phyloP scores from a whole-genome alignment of 2,888 invertebrate species.

The Cremastobaeus sp. region DNA sequence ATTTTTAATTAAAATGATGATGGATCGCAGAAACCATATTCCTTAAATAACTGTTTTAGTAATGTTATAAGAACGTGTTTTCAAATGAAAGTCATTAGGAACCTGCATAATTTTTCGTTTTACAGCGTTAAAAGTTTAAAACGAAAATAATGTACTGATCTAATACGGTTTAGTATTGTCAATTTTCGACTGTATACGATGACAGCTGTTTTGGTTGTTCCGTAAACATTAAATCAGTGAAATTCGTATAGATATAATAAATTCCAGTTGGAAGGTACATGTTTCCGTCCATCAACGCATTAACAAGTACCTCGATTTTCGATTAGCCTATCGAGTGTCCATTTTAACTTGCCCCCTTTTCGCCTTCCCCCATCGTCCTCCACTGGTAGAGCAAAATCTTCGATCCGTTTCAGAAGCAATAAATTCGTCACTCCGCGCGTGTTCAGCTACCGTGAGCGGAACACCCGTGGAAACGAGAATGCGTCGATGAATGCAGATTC shows the following conservation, averaged over 20 bases:
- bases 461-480: constrained; percentile 69
- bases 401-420: constrained; percentile 70
- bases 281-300: constrained; percentile 50
- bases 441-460: constrained; percentile 64
- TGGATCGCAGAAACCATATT: constrained; percentile 30
- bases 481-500: constrained; percentile 73
- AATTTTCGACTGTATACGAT: no score
- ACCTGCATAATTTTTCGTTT: no score
- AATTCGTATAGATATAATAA: constrained; percentile 34
- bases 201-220: no score
- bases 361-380: constrained; percentile 59
- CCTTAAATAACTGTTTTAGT: neutral
- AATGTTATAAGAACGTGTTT: neutral
- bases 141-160: no score
- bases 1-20: constrained; percentile 46
- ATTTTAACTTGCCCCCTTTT: constrained; percentile 59
- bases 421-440: constrained; percentile 73
- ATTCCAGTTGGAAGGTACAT: constrained; percentile 29
- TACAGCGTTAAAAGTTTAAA: no score
- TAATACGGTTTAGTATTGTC: no score
- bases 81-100: no score
- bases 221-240: constrained; percentile 8
- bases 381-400: constrained; percentile 66
- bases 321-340: constrained; percentile 57
- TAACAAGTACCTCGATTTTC: constrained; percentile 57